Conservation (phyloP, 2,797 vertebrate genomes). For the Mallotus villosus region DNA sequence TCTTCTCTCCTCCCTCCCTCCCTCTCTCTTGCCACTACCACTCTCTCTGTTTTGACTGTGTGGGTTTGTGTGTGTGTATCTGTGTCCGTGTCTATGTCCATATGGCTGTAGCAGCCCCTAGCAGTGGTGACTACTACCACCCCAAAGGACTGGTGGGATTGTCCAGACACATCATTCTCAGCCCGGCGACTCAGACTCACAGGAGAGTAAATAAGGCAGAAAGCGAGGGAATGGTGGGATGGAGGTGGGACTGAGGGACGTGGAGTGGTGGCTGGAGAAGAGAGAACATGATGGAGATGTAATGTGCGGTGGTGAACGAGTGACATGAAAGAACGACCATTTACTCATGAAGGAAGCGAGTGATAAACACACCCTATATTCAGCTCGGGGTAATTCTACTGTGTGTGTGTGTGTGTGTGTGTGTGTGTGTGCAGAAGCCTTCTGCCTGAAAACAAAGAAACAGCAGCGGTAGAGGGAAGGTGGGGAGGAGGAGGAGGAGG, state of each 20-base stretch:
- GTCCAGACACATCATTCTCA: conserved; percentile 69
- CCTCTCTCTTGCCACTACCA: too few relatives aligned
- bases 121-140: conserved; percentile 43
- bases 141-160: conserved; percentile 61
- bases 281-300: conserved; percentile 32
- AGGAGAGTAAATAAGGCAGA: conserved; percentile 10
- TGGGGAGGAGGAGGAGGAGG: conserved; percentile 2
- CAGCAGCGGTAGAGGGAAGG: neutral
- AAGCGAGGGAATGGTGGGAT: neutral
- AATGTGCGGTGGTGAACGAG: conserved; percentile 4
- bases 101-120: conserved; percentile 16
- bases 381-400: conserved; percentile 6
- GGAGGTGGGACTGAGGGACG: neutral
- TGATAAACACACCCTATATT: conserved; percentile 22
- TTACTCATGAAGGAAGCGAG: conserved; percentile 28
- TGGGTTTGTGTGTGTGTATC: neutral
- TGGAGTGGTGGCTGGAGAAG: neutral
- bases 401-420: too few relatives aligned
- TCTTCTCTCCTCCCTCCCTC: too few relatives aligned
- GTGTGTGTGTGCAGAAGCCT: neutral
- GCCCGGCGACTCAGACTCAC: conserved; percentile 43
- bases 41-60: neutral
- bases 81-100: neutral
- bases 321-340: conserved; percentile 19
- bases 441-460: neutral